These are phyloP conservation scores for Romanogobio albipinnatus DNA, from an alignment of 2,113 vertebrate species.

Conservation along the genomic window DNA sequence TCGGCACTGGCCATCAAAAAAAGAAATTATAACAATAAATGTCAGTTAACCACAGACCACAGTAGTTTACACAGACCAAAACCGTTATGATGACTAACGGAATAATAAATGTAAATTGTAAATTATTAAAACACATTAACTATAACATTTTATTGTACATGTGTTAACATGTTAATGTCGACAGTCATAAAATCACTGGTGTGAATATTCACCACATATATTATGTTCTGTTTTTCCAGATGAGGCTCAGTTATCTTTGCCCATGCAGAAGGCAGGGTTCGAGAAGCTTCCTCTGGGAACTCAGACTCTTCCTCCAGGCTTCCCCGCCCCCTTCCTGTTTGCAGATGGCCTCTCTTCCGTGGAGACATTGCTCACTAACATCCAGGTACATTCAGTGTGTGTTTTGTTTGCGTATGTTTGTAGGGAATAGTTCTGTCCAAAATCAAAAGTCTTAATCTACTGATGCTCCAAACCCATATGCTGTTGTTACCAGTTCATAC, in stretches of 20 bases:
- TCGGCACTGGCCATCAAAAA: too few relatives aligned
- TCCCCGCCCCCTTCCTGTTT: slow-evolving; percentile 85
- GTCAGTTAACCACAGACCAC: neutral
- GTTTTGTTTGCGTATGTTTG: slow-evolving; percentile 24
- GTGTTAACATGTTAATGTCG: neutral
- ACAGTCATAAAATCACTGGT: neutral
- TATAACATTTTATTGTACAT: neutral
- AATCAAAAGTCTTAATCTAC: too few relatives aligned
- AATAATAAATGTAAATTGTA: neutral
- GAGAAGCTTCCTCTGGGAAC: slow-evolving; percentile 85
- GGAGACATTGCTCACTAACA: slow-evolving; percentile 90
- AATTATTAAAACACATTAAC: neutral
- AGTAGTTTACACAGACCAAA: neutral
- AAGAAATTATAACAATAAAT: too few relatives aligned
- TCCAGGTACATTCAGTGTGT: slow-evolving; percentile 77
- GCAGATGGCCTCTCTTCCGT: slow-evolving; percentile 87
- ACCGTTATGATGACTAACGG: neutral
- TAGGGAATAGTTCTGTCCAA: neutral
- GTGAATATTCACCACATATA: neutral
- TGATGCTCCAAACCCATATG: too few relatives aligned
- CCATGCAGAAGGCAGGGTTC: slow-evolving; percentile 83
- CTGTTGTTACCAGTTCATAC: too few relatives aligned
- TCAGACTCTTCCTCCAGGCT: slow-evolving; percentile 83
- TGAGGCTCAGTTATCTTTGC: slow-evolving; percentile 83
- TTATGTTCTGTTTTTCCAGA: slow-evolving; percentile 69